Evolutionary conservation across 2,113 vertebrate species (phyloP).

Genomic region (Pomatorhinus ruficollis): DNA sequence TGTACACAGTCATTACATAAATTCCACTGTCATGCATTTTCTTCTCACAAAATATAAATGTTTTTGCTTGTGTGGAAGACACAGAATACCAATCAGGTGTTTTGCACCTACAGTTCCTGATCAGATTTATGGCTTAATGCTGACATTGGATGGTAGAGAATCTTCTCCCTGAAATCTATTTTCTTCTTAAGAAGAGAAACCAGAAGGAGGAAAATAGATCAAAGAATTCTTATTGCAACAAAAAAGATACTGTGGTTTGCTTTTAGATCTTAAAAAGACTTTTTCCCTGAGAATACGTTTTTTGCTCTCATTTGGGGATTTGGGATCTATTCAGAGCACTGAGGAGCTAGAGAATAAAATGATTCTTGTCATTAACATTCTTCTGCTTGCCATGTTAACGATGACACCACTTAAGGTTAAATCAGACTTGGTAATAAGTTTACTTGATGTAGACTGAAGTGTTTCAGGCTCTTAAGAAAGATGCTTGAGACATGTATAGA

Average conservation of each 20-base stretch:
- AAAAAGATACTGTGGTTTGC: slow-evolving; percentile 19
- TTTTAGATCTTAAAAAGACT: slow-evolving; percentile 50
- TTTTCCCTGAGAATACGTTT: not conserved
- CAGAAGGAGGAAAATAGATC: slow-evolving; percentile 33
- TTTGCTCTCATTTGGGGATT: not conserved
- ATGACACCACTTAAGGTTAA: slow-evolving; percentile 49
- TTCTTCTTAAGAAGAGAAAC: slow-evolving; percentile 37
- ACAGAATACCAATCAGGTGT: slow-evolving; percentile 20
- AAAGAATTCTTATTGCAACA: slow-evolving; percentile 44
- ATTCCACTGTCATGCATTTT: slow-evolving; percentile 41
- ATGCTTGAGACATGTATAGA: not conserved
- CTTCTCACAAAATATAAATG: slow-evolving; percentile 39
- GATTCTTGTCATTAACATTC: slow-evolving; percentile 48
- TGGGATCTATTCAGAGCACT: slow-evolving; percentile 40
- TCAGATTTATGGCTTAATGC: slow-evolving; percentile 42
- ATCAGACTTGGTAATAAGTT: slow-evolving; percentile 60
- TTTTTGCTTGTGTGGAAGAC: not conserved
- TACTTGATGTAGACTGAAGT: slow-evolving; percentile 28
- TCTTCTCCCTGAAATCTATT: slow-evolving; percentile 22
- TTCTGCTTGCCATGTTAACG: slow-evolving; percentile 30
- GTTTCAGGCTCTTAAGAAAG: slow-evolving; percentile 21
- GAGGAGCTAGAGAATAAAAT: slow-evolving; percentile 41
- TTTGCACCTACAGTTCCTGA: slow-evolving; percentile 8
- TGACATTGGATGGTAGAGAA: slow-evolving; percentile 13
- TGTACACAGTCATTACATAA: not conserved